Evolutionary conservation across 2,113 vertebrate genomes (phyloP).

Genomic region (Myrmophylax atrothorax): DNA sequence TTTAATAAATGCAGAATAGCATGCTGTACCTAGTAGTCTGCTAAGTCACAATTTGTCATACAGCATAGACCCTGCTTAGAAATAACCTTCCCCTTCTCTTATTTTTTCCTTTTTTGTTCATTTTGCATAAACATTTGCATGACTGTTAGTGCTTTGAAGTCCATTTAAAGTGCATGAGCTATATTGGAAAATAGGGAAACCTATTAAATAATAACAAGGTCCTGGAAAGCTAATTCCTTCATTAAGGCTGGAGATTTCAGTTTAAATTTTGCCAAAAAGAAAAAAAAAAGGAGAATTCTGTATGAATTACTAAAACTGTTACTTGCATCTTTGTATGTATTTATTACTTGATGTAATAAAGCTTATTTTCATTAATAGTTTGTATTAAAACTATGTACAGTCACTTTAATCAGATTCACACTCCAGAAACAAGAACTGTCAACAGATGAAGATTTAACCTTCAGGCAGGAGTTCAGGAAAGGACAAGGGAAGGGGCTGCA

Average conservation of each 20-base stretch:
- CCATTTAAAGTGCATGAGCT: conserved; percentile 86
- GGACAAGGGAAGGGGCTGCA: background rate
- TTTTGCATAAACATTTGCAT: conserved; percentile 80
- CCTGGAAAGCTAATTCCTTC: conserved; percentile 56
- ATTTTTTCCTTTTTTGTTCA: conserved; percentile 51
- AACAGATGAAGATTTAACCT: background rate
- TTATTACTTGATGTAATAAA: conserved; percentile 99
- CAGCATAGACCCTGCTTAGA: conserved; percentile 62
- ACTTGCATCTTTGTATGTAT: conserved; percentile 99
- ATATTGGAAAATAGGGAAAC: conserved; percentile 79
- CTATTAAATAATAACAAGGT: conserved; percentile 52
- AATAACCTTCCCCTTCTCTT: conserved; percentile 16
- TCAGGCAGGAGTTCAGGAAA: background rate
- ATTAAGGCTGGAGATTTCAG: conserved; percentile 70
- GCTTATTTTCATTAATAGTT: conserved; percentile 97
- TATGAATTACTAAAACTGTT: conserved; percentile 83
- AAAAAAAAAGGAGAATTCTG: conserved; percentile 68
- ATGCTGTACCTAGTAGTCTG: conserved; percentile 28
- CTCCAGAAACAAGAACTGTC: background rate
- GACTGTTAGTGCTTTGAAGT: conserved; percentile 77
- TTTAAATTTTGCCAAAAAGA: conserved; percentile 71
- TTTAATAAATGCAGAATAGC: conserved; percentile 19
- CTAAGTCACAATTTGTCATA: conserved; percentile 47
- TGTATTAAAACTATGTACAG: conserved; percentile 48
- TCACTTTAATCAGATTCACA: conserved; percentile 19